Evolutionary conservation across 2,888 invertebrate species (phyloP).

Genomic region (Himalopsyche japonica): DNA sequence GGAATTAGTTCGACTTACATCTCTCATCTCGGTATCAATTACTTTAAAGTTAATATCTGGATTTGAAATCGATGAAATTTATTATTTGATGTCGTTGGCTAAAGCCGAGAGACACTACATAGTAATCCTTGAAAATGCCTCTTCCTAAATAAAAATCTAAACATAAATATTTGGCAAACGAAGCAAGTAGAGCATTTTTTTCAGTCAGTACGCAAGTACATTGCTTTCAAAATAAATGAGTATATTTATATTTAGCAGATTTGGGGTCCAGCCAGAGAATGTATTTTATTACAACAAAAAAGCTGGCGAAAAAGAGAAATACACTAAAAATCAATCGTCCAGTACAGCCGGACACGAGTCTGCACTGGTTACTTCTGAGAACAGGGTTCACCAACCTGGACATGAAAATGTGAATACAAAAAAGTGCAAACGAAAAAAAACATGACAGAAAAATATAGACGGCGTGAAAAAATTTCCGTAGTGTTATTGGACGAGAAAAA

Average conservation of each 20-base stretch:
- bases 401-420: constrained; percentile 8
- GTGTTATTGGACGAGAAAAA: background rate
- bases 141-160: background rate
- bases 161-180: background rate
- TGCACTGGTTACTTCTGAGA: background rate
- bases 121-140: background rate
- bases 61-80: too few relatives aligned
- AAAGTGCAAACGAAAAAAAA: constrained; percentile 18
- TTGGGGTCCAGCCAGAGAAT: background rate
- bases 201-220: background rate
- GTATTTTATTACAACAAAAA: background rate
- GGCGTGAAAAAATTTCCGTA: constrained; percentile 7
- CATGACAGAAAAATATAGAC: constrained; percentile 23
- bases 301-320: background rate
- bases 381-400: constrained; percentile 25
- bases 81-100: too few relatives aligned
- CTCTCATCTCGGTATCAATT: too few relatives aligned
- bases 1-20: too few relatives aligned
- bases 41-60: too few relatives aligned
- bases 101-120: background rate
- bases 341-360: background rate
- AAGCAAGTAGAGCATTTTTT: background rate
- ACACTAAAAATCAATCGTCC: background rate
- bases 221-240: background rate
- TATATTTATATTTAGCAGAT: background rate